Evolutionary conservation across 92 coral and sea anemone genomes (phyloP).

Genomic region (Hydrozoanthus gracilis): DNA sequence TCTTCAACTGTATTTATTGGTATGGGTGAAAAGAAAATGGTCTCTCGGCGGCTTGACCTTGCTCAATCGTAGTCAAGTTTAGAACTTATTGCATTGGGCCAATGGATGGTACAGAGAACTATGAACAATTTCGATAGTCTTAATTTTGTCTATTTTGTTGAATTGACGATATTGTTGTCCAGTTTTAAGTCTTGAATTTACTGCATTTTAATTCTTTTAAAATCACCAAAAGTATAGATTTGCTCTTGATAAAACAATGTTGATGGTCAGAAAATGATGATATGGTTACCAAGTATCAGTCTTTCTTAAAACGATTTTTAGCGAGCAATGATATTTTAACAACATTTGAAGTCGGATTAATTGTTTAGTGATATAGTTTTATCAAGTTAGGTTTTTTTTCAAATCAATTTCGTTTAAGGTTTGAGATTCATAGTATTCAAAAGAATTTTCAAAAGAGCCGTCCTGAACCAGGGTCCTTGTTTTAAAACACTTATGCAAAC

Average conservation of each 20-base stretch:
- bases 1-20: not conserved
- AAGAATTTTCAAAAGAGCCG: not conserved
- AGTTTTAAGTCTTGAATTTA: not conserved
- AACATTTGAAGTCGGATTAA: not conserved
- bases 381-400: slow-evolving; percentile 17
- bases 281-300: not conserved
- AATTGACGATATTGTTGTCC: not conserved
- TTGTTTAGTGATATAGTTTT: slow-evolving; percentile 9
- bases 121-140: not conserved
- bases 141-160: not conserved
- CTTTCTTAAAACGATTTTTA: not conserved
- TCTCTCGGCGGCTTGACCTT: no score
- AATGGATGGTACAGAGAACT: not conserved
- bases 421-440: not conserved
- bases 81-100: not conserved
- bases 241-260: not conserved
- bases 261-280: not conserved
- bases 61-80: not conserved
- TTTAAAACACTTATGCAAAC: not conserved
- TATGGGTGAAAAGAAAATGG: not conserved
- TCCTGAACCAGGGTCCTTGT: not conserved
- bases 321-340: not conserved
- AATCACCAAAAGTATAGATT: not conserved
- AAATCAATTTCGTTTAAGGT: not conserved
- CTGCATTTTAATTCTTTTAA: not conserved